Conservation (phyloP, 2,888 invertebrate species). For the Limenitis camilla region DNA sequence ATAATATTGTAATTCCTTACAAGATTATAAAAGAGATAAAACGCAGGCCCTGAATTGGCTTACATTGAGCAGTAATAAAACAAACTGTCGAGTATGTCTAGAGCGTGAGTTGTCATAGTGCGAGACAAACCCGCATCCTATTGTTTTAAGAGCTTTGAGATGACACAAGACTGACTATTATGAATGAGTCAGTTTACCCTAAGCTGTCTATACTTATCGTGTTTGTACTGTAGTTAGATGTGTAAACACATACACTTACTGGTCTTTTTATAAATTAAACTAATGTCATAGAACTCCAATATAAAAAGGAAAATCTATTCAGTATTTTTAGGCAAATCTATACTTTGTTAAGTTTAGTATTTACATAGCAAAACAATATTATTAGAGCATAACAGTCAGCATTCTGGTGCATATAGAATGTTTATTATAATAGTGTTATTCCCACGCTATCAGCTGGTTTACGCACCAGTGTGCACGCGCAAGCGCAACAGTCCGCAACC, state of each 20-base stretch:
- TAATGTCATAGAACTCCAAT: too few species aligned
- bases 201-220: constrained; percentile 8
- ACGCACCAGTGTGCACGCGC: constrained; percentile 54
- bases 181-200: constrained; percentile 33
- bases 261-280: too few species aligned
- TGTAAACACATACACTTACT: too few species aligned
- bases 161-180: constrained; percentile 32
- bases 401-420: constrained; percentile 14
- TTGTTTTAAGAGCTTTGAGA: constrained; percentile 52
- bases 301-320: too few species aligned
- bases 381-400: constrained; percentile 18
- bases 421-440: constrained; percentile 42
- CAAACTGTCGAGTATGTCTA: constrained; percentile 45
- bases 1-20: too few species aligned
- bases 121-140: constrained; percentile 53
- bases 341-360: not conserved
- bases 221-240: too few species aligned
- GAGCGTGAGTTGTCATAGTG: too few species aligned
- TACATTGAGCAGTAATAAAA: constrained; percentile 43
- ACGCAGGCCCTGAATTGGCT: constrained; percentile 31
- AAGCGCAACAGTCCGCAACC: constrained; percentile 43
- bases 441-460: constrained; percentile 67
- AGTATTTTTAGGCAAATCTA: too few species aligned
- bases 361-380: constrained; percentile 11
- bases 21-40: too few species aligned